Evolutionary conservation across 2,797 vertebrate genomes (phyloP).

Genomic region (Ispidina lecontei): DNA sequence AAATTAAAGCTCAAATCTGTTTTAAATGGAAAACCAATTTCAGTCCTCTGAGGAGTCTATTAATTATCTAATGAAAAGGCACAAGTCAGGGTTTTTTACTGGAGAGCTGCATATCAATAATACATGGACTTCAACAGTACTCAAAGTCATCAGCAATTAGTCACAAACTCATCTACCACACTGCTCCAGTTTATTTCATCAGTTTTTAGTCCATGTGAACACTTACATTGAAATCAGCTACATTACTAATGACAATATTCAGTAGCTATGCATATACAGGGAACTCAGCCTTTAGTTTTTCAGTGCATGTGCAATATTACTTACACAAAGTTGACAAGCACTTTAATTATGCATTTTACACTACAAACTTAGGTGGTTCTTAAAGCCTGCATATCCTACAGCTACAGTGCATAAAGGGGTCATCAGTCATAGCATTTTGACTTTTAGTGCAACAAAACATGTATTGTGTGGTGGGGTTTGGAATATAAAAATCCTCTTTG

Average conservation of each 20-base stretch:
- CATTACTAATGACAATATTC: background rate
- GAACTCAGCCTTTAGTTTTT: background rate
- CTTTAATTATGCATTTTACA: background rate
- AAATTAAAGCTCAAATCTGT: background rate
- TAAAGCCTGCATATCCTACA: background rate
- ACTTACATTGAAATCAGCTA: background rate
- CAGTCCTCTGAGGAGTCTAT: background rate
- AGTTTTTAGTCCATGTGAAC: background rate
- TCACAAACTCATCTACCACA: background rate
- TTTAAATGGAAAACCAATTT: background rate
- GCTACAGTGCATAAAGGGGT: rapidly evolving
- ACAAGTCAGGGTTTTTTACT: background rate
- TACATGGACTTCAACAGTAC: background rate
- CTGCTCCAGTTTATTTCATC: background rate
- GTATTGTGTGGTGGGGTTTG: background rate
- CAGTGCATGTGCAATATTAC: background rate
- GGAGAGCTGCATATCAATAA: background rate
- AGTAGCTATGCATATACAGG: background rate
- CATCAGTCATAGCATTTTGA: background rate
- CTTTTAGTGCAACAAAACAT: background rate
- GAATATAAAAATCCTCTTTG: conserved; percentile 9
- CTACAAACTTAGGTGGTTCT: background rate
- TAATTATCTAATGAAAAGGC: background rate
- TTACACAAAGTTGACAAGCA: background rate
- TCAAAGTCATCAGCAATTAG: background rate